Evolutionary conservation across 2,888 invertebrate species (phyloP).

Genomic region (Tetragonula carbonaria): DNA sequence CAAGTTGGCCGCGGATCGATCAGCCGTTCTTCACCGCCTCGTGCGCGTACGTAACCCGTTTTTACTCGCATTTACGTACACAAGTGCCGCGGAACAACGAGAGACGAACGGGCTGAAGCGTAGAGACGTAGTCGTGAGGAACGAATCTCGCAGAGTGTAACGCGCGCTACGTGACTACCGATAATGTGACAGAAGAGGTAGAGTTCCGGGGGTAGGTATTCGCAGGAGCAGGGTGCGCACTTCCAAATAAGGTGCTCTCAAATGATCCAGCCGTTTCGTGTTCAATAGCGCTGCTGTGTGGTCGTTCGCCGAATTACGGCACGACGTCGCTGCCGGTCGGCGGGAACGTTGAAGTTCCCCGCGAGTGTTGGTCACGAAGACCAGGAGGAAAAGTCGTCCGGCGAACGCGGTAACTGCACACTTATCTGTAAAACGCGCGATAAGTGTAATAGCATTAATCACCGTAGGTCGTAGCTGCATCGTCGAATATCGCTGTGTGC

Average conservation of each 20-base stretch:
- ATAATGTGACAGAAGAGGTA: constrained; percentile 20
- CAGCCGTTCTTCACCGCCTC: not conserved
- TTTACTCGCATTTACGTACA: constrained; percentile 8
- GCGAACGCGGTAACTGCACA: constrained; percentile 8
- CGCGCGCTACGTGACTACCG: not conserved
- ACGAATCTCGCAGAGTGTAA: constrained; percentile 1
- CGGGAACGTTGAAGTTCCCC: constrained; percentile 61
- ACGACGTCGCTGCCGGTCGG: constrained; percentile 44
- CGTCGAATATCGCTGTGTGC: not conserved
- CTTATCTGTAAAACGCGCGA: constrained; percentile 33
- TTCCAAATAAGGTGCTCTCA: constrained; percentile 89
- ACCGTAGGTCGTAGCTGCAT: not conserved
- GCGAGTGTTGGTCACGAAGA: not conserved
- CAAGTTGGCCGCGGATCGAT: not conserved
- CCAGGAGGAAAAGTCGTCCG: not conserved
- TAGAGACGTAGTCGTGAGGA: constrained; percentile 6
- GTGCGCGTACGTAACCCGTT: constrained; percentile 12
- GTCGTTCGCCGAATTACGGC: constrained; percentile 42
- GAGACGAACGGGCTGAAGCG: not conserved
- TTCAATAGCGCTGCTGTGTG: constrained; percentile 61
- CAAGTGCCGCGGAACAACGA: constrained; percentile 20
- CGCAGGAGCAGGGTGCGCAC: constrained; percentile 84
- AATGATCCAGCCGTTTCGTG: constrained; percentile 76
- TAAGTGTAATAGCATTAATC: constrained; percentile 19
- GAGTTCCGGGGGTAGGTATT: constrained; percentile 57